A percentile compares a stretch with the other conserved stretches of the same genome.
phyloP scores from a whole-genome alignment of 2,888 invertebrate genomes.

The Anarsia innoxiella region DNA sequence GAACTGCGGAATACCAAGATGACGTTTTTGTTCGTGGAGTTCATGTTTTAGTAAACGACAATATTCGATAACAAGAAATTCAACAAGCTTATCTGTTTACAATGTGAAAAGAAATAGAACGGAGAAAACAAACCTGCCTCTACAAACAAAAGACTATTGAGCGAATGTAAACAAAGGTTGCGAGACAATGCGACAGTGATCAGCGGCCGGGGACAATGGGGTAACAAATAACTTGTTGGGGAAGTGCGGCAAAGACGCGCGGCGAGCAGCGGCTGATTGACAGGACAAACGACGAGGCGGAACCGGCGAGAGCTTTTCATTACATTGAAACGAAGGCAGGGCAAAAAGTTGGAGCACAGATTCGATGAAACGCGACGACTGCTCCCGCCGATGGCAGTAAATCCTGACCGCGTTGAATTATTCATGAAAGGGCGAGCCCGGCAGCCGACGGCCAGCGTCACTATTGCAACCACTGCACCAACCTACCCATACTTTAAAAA shows the following conservation, averaged over 20 bases:
- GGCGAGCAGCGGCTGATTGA: constrained; percentile 52
- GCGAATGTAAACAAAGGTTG: constrained; percentile 63
- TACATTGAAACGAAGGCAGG: constrained; percentile 44
- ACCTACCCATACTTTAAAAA: constrained; percentile 17
- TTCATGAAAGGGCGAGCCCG: constrained; percentile 44
- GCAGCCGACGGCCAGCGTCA: constrained; percentile 19
- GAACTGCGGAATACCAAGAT: background rate
- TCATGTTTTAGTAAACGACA: constrained; percentile 29
- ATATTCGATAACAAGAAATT: constrained; percentile 43
- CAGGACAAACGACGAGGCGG: constrained; percentile 60
- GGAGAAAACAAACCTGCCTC: constrained; percentile 49
- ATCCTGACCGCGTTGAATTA: constrained; percentile 53
- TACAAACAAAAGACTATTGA: constrained; percentile 57
- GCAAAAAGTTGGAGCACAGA: constrained; percentile 45
- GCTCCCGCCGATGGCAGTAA: constrained; percentile 32
- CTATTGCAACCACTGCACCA: constrained; percentile 23
- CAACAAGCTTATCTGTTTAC: constrained; percentile 40
- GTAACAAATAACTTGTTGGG: constrained; percentile 63
- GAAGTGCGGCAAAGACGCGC: constrained; percentile 51
- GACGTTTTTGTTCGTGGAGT: too few relatives aligned
- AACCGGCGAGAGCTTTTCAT: constrained; percentile 55
- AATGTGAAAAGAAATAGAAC: constrained; percentile 42
- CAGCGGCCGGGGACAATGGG: constrained; percentile 58
- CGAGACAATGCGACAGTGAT: constrained; percentile 64
- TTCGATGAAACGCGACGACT: constrained; percentile 23